phyloP scores from a whole-genome alignment of 92 coral and sea anemone species.

The Pocillopora meandrina region DNA sequence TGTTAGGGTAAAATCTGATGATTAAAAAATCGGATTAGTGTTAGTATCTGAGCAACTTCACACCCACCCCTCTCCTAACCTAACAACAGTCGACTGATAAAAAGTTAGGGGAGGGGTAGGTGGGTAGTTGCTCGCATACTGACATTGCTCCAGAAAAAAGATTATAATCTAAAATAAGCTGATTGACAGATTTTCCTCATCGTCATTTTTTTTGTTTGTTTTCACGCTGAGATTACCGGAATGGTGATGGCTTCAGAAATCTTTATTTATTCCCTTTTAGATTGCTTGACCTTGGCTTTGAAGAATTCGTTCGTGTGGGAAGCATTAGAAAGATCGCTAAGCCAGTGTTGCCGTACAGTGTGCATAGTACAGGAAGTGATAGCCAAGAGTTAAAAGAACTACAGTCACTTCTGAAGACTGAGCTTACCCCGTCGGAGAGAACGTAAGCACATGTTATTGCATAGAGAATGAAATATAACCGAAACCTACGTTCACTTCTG shows the following conservation, averaged over 20 bases:
- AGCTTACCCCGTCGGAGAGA: conserved; percentile 77
- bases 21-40: not conserved
- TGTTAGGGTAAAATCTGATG: conserved; percentile 70
- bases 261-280: conserved; percentile 37
- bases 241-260: not conserved
- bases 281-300: conserved; percentile 87
- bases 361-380: conserved; percentile 87
- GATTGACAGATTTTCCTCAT: not conserved
- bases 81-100: too few relatives aligned
- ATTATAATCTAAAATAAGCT: too few relatives aligned
- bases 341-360: conserved; percentile 88
- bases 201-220: not conserved
- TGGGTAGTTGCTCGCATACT: too few relatives aligned
- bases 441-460: conserved; percentile 45
- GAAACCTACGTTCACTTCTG: too few relatives aligned
- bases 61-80: too few relatives aligned
- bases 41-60: too few relatives aligned
- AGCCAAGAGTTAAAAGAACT: conserved; percentile 88
- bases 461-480: too few relatives aligned
- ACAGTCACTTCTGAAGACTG: conserved; percentile 80
- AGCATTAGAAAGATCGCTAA: conserved; percentile 97
- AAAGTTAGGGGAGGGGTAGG: too few relatives aligned
- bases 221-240: not conserved
- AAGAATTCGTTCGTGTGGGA: conserved; percentile 97
- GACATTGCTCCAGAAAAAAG: too few relatives aligned